Conservation (phyloP, 2,797 vertebrate species). For the Margarornis squamiger region DNA sequence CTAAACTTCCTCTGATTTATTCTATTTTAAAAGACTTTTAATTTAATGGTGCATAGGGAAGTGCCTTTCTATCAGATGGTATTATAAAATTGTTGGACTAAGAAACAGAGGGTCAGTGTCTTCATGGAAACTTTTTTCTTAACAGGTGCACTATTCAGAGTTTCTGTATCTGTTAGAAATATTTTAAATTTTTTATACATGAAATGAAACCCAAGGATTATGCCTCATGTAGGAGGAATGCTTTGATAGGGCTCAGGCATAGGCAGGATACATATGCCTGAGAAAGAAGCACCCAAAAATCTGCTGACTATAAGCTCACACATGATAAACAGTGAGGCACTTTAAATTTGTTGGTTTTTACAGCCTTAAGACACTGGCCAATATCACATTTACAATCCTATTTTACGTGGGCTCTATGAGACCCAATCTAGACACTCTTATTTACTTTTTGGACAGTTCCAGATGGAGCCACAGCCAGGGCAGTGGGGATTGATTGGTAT, state of each 20-base stretch:
- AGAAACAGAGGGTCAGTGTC: neutral
- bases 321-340: neutral
- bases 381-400: neutral
- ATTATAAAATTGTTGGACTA: neutral
- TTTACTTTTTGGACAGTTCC: neutral
- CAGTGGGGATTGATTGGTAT: neutral
- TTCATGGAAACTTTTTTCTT: neutral
- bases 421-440: neutral
- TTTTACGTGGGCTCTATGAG: neutral
- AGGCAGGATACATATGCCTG: neutral
- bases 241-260: neutral
- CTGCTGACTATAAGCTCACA: neutral
- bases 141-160: neutral
- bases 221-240: neutral
- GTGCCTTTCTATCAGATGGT: neutral
- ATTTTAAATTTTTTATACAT: neutral
- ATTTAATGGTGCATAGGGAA: neutral
- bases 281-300: neutral
- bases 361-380: neutral
- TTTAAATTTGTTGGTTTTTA: neutral
- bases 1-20: neutral
- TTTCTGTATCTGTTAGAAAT: neutral
- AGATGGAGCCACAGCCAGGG: neutral
- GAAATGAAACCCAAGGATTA: neutral
- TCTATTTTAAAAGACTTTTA: slow-evolving; percentile 12